These are phyloP conservation scores for Brachycybe producta DNA, from an alignment of 2,888 invertebrate species.

Conservation along the genomic window DNA sequence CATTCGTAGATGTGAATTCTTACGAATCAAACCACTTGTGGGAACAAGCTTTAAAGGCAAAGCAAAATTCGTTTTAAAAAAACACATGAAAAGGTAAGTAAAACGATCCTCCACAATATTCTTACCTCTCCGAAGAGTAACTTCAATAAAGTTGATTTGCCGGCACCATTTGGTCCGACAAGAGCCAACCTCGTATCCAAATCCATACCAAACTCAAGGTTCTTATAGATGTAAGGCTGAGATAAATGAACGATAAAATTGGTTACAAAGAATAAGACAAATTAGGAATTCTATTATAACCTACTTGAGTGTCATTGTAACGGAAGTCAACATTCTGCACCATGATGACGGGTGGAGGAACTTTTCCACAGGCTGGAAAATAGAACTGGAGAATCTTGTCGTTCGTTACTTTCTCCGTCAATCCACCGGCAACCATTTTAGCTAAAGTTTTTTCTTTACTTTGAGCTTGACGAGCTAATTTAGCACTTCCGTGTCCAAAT, in stretches of 20 bases:
- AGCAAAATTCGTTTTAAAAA: background rate
- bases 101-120: conserved; percentile 22
- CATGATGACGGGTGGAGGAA: conserved; percentile 99
- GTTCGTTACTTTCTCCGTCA: conserved; percentile 83
- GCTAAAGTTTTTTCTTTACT: conserved; percentile 98
- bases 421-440: conserved; percentile 96
- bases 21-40: conserved; percentile 89
- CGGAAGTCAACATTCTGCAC: conserved; percentile 92
- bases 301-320: conserved; percentile 59
- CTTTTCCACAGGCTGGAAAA: conserved; percentile 87
- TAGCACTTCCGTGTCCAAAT: conserved; percentile 98
- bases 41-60: conserved; percentile 58
- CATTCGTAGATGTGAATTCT: conserved; percentile 93
- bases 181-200: conserved; percentile 87
- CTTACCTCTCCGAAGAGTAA: conserved; percentile 83
- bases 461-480: conserved; percentile 95
- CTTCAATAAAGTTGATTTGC: conserved; percentile 94
- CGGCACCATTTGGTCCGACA: conserved; percentile 96
- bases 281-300: background rate
- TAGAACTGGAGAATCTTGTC: conserved; percentile 89
- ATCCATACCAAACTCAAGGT: conserved; percentile 97
- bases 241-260: conserved; percentile 20
- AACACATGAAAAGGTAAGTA: background rate
- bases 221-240: conserved; percentile 81
- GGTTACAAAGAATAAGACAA: background rate